Evolutionary conservation across 2,113 vertebrate species (phyloP).

Genomic region (Labrus mixtus): DNA sequence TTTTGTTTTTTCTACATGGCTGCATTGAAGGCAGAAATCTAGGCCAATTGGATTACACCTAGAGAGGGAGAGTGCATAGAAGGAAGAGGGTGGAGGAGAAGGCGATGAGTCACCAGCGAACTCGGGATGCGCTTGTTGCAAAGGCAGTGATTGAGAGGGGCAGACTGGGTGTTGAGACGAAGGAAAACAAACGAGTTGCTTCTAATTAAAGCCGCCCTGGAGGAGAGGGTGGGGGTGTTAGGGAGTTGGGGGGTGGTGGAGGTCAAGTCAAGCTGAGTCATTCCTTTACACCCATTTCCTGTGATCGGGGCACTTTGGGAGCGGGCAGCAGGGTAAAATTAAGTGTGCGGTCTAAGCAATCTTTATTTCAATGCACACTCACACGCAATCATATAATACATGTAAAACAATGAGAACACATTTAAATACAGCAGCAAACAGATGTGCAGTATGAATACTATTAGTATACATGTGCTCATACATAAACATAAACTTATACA

Average conservation of each 20-base stretch:
- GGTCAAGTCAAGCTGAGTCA: conserved; percentile 75
- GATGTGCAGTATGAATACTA: neutral
- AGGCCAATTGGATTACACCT: conserved; percentile 51
- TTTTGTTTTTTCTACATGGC: conserved; percentile 10
- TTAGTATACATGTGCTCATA: neutral
- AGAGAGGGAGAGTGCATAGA: conserved; percentile 57
- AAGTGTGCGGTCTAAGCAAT: conserved; percentile 52
- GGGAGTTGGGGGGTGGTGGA: conserved; percentile 35
- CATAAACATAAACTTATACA: conserved; percentile 1
- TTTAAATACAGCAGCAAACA: neutral
- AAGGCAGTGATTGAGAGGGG: conserved; percentile 24
- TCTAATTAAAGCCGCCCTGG: conserved; percentile 72
- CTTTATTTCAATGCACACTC: conserved; percentile 16
- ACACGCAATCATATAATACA: conserved; percentile 9
- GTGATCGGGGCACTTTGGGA: conserved; percentile 52
- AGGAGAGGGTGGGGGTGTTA: conserved; percentile 58
- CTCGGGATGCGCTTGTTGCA: conserved; percentile 58
- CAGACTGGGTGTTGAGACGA: conserved; percentile 47
- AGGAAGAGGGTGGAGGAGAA: conserved; percentile 76
- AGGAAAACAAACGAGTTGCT: conserved; percentile 67
- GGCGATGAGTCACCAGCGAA: conserved; percentile 76
- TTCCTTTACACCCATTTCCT: conserved; percentile 76
- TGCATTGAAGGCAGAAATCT: conserved; percentile 26
- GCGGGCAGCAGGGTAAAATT: conserved; percentile 35
- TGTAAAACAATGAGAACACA: neutral